Base-by-base conservation (phyloP, 2,797 vertebrate genomes). In the Sebastes reedi region DNA sequence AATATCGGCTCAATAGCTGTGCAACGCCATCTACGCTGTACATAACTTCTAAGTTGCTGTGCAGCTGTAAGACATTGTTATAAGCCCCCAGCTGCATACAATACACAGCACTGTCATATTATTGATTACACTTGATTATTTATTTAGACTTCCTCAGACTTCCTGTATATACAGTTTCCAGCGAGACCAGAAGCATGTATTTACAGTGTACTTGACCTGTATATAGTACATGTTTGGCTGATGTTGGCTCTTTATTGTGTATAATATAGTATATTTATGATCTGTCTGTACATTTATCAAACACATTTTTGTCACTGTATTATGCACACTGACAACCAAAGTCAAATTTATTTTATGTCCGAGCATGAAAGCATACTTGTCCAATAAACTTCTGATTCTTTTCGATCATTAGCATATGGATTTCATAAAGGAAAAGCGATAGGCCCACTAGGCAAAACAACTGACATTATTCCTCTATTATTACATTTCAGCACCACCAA, bases 111-210 rank as follows among this genome's bases (percentile, higher is more conserved):
- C 27, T 39, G 12, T 24, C 27, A 25, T 24, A 13, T 72, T 75
- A 82, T 67, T 54, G 25, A 75, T 68, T 27, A 10, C 12, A 52
- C 25, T 32, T 52, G 52, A 56, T 73, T 52, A 42, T 75, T 75
- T 76, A 72, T 67, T 81, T 11, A 65, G 22, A 79, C 29, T 25
- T 24, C 9, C 29, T 67, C 77, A 30, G 61, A n/a, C 22, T 81
- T 67, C 25, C 36, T 79, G 22, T 34, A 59, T 70, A 67, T 81
- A 16, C 61, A 46, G 32, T 65, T 66, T 24, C 27, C 20, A 39
- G 5, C 1, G 0, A 66, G 16, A 42, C 25, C 59, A 27, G 7
- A 32, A 10, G 8, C 32, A 2, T 60, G 20, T 66, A 27, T 67
- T 66, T 59, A 59, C 76, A 69, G 25, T 20, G 14, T 39, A 27